Evolutionary conservation across 2,888 invertebrate species (phyloP).

Genomic region (Lasius platythorax): DNA sequence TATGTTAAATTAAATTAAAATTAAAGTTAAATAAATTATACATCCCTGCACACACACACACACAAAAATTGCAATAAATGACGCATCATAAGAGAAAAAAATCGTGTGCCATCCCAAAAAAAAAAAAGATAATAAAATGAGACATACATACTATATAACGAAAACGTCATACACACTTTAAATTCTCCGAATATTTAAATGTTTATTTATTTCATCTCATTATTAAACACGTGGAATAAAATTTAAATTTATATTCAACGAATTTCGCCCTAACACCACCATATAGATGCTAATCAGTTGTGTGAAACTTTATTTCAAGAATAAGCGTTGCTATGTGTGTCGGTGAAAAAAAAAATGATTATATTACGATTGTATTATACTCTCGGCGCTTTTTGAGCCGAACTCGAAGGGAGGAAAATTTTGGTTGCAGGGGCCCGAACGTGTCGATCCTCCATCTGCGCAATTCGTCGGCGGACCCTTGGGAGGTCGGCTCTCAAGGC

Average conservation of each 20-base stretch:
- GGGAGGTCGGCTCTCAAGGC: constrained; percentile 86
- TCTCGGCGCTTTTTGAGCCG: background rate
- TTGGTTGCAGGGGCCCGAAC: constrained; percentile 86
- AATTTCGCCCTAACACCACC: too few species aligned
- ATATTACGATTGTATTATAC: background rate
- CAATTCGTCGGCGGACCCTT: constrained; percentile 87
- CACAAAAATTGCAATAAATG: background rate
- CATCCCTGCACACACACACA: background rate
- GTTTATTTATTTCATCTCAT: background rate
- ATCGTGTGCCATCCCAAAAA: background rate
- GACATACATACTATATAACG: too few species aligned
- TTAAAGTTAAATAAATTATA: background rate
- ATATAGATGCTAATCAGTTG: background rate
- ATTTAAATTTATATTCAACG: background rate
- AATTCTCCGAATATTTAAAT: background rate
- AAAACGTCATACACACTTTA: background rate
- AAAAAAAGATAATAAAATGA: background rate
- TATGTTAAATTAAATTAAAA: background rate
- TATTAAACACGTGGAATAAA: background rate
- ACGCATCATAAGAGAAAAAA: too few species aligned
- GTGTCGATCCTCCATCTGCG: constrained; percentile 88
- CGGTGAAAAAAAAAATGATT: background rate
- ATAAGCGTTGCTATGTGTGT: background rate
- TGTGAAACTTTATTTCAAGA: constrained; percentile 14
- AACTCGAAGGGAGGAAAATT: constrained; percentile 16